A percentile compares a stretch with the other conserved stretches of the same genome.
These are phyloP conservation scores for Paratrypauchen microcephalus DNA, from an alignment of 2,797 vertebrate species.

Conservation along the genomic window DNA sequence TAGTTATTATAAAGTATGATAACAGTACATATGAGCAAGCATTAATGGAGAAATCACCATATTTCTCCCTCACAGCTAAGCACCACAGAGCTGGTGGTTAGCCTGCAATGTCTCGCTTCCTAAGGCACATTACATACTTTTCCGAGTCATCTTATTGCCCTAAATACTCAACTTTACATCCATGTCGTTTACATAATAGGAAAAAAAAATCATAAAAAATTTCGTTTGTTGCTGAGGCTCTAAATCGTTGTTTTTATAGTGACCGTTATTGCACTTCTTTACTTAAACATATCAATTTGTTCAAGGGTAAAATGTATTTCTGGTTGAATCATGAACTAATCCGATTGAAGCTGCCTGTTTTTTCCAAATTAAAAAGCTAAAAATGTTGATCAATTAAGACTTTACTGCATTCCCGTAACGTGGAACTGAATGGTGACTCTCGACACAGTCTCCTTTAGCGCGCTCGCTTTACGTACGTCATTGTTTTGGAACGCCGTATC, in stretches of 20 bases:
- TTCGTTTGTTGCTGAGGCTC: not conserved
- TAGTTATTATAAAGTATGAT: too few relatives aligned
- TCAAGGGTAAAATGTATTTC: not conserved
- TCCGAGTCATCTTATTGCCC: constrained; percentile 49
- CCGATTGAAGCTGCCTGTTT: constrained; percentile 38
- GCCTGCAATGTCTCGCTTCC: constrained; percentile 65
- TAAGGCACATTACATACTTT: constrained; percentile 89
- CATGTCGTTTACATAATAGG: constrained; percentile 34
- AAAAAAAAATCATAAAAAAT: constrained; percentile 15
- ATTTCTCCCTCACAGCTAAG: constrained; percentile 29
- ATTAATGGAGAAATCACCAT: constrained; percentile 28
- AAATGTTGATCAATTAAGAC: constrained; percentile 20
- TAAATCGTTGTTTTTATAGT: constrained; percentile 15
- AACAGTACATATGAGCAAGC: too few relatives aligned
- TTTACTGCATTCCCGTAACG: constrained; percentile 31
- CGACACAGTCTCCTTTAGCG: constrained; percentile 1
- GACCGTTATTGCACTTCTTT: constrained; percentile 38
- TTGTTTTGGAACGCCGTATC: constrained; percentile 8
- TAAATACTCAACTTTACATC: constrained; percentile 45
- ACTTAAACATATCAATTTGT: constrained; percentile 9
- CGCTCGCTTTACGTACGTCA: constrained; percentile 16
- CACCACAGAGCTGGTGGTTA: constrained; percentile 36
- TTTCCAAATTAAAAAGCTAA: constrained; percentile 20
- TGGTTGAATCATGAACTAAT: constrained; percentile 17
- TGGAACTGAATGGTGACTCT: constrained; percentile 34